phyloP scores from a whole-genome alignment of 2,888 invertebrate species.

The Brachylomia viminalis region DNA sequence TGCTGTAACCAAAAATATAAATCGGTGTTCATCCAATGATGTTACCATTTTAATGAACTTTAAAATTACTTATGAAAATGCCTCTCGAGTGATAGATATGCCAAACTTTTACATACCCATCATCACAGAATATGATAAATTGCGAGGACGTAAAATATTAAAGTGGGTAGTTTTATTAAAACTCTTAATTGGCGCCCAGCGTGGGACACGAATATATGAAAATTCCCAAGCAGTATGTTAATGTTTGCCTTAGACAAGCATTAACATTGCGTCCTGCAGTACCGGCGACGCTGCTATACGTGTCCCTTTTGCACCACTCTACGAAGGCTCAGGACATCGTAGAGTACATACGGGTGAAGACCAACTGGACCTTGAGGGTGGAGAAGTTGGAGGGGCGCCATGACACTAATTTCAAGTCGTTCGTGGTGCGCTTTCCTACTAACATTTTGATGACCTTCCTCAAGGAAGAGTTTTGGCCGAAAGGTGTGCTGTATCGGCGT shows the following conservation, averaged over 20 bases:
- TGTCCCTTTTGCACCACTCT: too few relatives aligned
- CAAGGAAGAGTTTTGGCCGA: too few relatives aligned
- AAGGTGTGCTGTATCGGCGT: too few relatives aligned
- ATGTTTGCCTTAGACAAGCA: conserved; percentile 7
- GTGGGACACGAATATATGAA: conserved; percentile 19
- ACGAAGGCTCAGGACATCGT: too few relatives aligned
- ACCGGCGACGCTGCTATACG: too few relatives aligned
- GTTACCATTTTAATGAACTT: not conserved
- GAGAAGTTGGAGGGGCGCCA: too few relatives aligned
- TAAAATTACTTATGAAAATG: conserved; percentile 6
- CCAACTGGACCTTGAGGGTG: too few relatives aligned
- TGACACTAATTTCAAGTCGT: too few relatives aligned
- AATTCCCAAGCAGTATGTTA: not conserved
- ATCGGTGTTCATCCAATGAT: not conserved
- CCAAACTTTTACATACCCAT: conserved; percentile 32
- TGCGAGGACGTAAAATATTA: conserved; percentile 20
- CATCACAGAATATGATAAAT: conserved; percentile 36
- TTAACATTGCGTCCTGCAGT: too few relatives aligned
- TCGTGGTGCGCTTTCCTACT: too few relatives aligned
- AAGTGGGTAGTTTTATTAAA: conserved; percentile 45
- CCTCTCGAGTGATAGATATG: conserved; percentile 22
- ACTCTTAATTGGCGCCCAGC: conserved; percentile 44
- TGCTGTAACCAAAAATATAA: not conserved
- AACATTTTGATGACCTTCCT: too few relatives aligned
- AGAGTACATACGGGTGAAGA: too few relatives aligned